Base-by-base conservation (phyloP, 2,113 vertebrate species). In the Carassius auratus region DNA sequence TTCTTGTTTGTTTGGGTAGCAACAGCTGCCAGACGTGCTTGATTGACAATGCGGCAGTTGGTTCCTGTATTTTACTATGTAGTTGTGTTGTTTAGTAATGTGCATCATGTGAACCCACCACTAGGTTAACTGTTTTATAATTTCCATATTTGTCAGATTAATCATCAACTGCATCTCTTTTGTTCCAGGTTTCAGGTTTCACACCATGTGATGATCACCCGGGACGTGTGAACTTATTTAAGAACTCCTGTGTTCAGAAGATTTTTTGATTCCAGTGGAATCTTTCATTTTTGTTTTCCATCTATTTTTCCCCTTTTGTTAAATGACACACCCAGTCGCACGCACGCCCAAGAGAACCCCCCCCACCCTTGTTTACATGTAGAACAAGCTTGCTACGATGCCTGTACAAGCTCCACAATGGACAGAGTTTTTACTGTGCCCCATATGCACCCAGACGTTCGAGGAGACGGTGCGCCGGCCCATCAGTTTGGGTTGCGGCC, bases 351-450 rank as follows among this genome's bases (percentile, higher is more conserved):
- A 57, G 64, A 88, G 59, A 83, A 86, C 17, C 73, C 57, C 76
- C 76, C 57, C 30, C 36, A 62, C 78, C 62, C 50, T 83, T 68
- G 76, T 81, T 81, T 90, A 90, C 91, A 91, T 90, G 88, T 78
- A 89, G 91, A 94, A 92, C 90, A 90, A 84, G 94, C 93, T 94
- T 90, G 96, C 95, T 95, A 95, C 95, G 94, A 99, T 99, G 98
- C 98, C 98, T 93, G 97, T 99, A 94, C 98, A 99, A 97, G 98
- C 98, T 93, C 98, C 98, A 94, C 98, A 99, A 94, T 99, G 98
- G 98, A 99, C 98, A 82, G 98, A 99, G 96, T 99, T 99, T 93
- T 95, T 99, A 90, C 96, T 97, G 95, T 99, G 98, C 94, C 98
- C 97, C 0, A 99, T 99, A 96, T 99, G 98, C 96, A 99, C 97